Evolutionary conservation across 2,888 invertebrate species (phyloP).

Genomic region (Mantis religiosa): DNA sequence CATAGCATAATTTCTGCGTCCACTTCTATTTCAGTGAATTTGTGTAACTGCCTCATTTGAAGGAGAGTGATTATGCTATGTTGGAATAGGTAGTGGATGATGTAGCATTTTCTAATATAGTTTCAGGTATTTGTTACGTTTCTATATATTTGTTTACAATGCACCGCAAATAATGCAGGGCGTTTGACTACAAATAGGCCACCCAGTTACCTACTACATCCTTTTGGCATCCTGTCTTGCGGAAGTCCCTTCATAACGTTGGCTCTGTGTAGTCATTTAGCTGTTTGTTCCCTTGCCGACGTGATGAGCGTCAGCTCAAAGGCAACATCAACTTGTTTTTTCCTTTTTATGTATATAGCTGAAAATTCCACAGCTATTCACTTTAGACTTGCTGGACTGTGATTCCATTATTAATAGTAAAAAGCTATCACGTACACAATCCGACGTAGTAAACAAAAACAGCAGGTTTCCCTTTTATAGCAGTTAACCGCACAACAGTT

Average conservation of each 20-base stretch:
- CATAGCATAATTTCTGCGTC: too few species aligned
- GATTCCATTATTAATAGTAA: background rate
- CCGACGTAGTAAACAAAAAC: background rate
- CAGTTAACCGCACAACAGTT: background rate
- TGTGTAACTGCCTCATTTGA: too few species aligned
- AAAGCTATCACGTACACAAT: background rate
- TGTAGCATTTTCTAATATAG: too few species aligned
- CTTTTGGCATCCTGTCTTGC: background rate
- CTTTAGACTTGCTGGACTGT: background rate
- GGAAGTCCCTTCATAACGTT: background rate
- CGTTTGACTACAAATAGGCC: background rate
- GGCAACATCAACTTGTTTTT: background rate
- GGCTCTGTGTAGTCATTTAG: background rate
- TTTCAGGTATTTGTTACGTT: too few species aligned
- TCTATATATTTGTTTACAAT: too few species aligned
- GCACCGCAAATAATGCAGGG: background rate
- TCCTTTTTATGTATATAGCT: background rate
- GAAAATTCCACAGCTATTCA: background rate
- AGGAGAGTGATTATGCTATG: too few species aligned
- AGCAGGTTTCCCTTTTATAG: background rate
- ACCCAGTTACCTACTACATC: background rate
- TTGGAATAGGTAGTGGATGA: too few species aligned
- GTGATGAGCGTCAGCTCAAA: background rate
- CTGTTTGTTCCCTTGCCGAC: background rate
- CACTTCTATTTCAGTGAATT: too few species aligned